Percentiles rank a stretch among this genome's conserved stretches.
phyloP scores from a whole-genome alignment of 2,888 invertebrate species.

The Slavum lentiscoides region DNA sequence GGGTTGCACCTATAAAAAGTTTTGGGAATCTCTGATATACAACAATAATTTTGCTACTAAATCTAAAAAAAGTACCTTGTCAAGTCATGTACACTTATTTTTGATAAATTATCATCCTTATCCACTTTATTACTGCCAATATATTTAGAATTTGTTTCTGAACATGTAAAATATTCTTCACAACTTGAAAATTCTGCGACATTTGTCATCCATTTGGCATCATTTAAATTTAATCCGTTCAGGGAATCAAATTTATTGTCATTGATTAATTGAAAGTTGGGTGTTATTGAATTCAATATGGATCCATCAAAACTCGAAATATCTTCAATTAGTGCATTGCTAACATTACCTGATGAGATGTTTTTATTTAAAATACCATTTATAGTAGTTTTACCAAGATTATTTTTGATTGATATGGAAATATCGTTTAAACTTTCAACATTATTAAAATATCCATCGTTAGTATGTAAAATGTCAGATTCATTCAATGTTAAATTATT shows the following conservation, averaged over 20 bases:
- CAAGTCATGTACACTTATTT: neutral
- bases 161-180: conserved; percentile 39
- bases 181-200: conserved; percentile 19
- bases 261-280: neutral
- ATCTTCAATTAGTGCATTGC: neutral
- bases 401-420: neutral
- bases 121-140: neutral
- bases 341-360: neutral
- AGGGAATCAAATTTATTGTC: neutral
- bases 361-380: conserved; percentile 29
- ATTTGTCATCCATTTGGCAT: conserved; percentile 33
- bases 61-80: conserved; percentile 16
- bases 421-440: conserved; percentile 5
- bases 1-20: neutral
- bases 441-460: conserved; percentile 28
- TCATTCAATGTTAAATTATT: neutral
- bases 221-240: neutral
- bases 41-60: too few species aligned
- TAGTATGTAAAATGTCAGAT: conserved; percentile 17
- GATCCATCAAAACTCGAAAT: neutral
- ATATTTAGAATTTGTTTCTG: conserved; percentile 27
- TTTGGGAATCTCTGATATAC: neutral
- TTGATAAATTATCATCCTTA: neutral
- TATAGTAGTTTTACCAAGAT: neutral
- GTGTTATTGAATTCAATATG: neutral